Base-by-base conservation (phyloP, 2,888 invertebrate genomes). In the Tetragonula carbonaria region DNA sequence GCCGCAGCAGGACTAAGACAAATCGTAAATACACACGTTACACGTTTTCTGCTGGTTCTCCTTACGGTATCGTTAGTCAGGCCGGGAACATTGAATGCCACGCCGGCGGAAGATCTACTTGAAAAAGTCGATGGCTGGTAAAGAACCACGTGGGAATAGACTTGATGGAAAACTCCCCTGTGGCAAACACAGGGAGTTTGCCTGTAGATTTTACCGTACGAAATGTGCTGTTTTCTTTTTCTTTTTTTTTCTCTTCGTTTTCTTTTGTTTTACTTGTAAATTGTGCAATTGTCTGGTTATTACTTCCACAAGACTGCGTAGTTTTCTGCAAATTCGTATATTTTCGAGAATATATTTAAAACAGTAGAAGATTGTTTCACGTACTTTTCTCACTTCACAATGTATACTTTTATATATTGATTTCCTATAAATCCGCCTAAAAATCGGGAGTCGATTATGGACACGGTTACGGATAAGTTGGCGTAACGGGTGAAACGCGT, bases 401-500 rank as follows among this genome's bases (percentile, higher is more conserved):
- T 11, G 8, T 11, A 8, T 1, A 0, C 8, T 11, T 45, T 45
- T 45, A 53, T 0, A 2, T 53, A 53, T 53, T 33, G 33, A 33
- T 33, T 33, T 33, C 33, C 33, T 33, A 2, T 33, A 33, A 33
- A 33, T 33, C 33, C 33, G 3, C 33, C 3, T 33, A 33, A 33
- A 33, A 33, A 33, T 33, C 33, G 33, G 18, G 21, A 4, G 4
- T 59, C 63, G 63, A 23, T 66, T 57, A 33, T 63, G 74, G 83
- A 82, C 53, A 72, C 53, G 71, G 72, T 28, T 53, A 28, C n/a
- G 21, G 5, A 62, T 38, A 55, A 75, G 72, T 80, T 72, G 53
- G 76, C 65, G 76, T 74, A 68, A 82, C 73, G 28, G 55, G n/a
- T 53, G 28, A 57, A 57, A 65, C 66, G 78, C 73, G 80, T 78